Percentiles rank a stretch among this genome's conserved stretches.
Evolutionary conservation across 2,888 invertebrate genomes (phyloP).

Genomic region (Dasypolia templi): DNA sequence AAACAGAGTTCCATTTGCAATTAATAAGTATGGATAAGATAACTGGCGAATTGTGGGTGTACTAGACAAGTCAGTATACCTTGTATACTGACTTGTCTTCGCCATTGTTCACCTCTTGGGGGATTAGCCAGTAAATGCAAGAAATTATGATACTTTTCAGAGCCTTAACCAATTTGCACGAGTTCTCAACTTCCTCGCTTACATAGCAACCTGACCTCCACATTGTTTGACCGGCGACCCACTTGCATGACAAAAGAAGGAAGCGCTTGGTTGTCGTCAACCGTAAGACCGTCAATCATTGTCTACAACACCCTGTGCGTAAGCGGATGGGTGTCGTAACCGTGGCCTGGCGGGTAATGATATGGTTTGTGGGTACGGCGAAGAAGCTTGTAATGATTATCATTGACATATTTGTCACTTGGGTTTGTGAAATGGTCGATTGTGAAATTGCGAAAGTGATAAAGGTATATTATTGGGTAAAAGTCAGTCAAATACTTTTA

Average conservation of each 20-base stretch:
- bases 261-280: constrained; percentile 54
- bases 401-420: background rate
- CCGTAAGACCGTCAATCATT: constrained; percentile 41
- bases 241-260: constrained; percentile 64
- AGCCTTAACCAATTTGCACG: background rate
- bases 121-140: background rate
- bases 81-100: too few species aligned
- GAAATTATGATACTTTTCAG: too few species aligned
- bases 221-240: constrained; percentile 63
- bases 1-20: too few species aligned
- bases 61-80: background rate
- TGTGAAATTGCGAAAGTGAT: background rate
- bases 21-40: background rate
- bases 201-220: constrained; percentile 32
- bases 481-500: background rate
- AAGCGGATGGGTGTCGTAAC: constrained; percentile 55
- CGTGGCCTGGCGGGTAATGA: constrained; percentile 26
- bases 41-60: background rate
- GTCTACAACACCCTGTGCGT: constrained; percentile 50
- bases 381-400: constrained; percentile 3
- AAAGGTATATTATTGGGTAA: background rate
- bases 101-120: background rate
- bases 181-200: constrained; percentile 32
- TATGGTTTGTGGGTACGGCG: constrained; percentile 13
- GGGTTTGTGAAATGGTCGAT: too few species aligned